Evolutionary conservation across 2,113 vertebrate genomes (phyloP).

Genomic region (Brachypodius melanocephalos): DNA sequence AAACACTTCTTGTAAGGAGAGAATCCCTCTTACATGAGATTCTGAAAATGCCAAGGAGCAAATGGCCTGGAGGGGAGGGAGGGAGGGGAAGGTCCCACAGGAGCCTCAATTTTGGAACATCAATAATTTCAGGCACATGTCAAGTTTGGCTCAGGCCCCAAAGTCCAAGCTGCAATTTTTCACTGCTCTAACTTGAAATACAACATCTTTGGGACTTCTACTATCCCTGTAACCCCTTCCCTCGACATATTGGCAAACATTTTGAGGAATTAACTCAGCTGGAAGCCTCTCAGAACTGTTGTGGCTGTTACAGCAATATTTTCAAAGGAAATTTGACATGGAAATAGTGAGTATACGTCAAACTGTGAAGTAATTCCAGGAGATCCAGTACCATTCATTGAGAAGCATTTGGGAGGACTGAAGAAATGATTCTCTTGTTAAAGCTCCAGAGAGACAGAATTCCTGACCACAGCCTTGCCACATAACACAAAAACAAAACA

Average conservation of each 20-base stretch:
- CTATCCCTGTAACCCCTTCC: not conserved
- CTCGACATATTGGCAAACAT: not conserved
- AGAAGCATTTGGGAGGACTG: not conserved
- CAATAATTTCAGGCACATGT: not conserved
- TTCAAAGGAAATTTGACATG: not conserved
- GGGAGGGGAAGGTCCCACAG: not conserved
- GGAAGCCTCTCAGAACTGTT: not conserved
- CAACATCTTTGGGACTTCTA: not conserved
- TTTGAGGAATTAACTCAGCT: not conserved
- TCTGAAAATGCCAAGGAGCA: not conserved
- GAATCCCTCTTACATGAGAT: not conserved
- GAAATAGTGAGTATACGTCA: slow-evolving; percentile 8
- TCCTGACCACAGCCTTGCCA: slow-evolving; percentile 48
- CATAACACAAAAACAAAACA: not conserved
- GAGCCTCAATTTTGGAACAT: not conserved
- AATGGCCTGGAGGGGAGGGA: not conserved
- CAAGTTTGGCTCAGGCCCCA: not conserved
- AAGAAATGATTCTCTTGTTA: not conserved
- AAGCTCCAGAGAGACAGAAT: not conserved
- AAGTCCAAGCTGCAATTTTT: not conserved
- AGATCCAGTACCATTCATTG: not conserved
- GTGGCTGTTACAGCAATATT: not conserved
- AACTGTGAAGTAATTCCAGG: slow-evolving; percentile 23
- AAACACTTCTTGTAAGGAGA: not conserved
- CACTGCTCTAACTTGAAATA: not conserved